These are phyloP conservation scores for Eupleurogrammus muticus DNA, from an alignment of 2,797 vertebrate species.

Conservation along the genomic window DNA sequence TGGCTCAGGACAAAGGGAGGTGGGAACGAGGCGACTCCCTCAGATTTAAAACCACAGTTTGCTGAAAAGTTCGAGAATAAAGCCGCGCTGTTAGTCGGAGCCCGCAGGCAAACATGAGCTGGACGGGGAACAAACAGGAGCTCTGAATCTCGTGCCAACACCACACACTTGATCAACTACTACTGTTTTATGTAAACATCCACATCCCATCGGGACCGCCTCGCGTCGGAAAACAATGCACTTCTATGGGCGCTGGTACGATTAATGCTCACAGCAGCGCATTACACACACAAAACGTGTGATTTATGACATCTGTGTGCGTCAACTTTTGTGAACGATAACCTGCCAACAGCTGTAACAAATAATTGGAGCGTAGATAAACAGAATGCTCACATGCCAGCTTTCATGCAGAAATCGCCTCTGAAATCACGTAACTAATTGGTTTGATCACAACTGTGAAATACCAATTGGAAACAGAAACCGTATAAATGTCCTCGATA, in stretches of 20 bases:
- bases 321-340: background rate
- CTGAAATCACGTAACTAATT: background rate
- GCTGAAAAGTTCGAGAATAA: conserved; percentile 53
- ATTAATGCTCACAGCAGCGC: background rate
- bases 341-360: background rate
- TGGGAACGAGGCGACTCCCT: conserved; percentile 58
- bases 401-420: background rate
- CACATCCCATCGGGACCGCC: background rate
- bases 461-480: background rate
- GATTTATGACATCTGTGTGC: background rate
- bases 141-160: conserved; percentile 17
- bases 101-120: conserved; percentile 65
- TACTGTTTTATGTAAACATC: conserved; percentile 50
- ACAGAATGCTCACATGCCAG: conserved; percentile 11
- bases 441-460: background rate
- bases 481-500: background rate
- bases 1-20: conserved; percentile 61
- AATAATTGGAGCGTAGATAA: background rate
- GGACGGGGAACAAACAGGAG: conserved; percentile 68
- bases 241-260: background rate
- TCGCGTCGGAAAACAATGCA: conserved; percentile 6
- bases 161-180: conserved; percentile 38
- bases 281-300: background rate
- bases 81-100: conserved; percentile 52
- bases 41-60: conserved; percentile 64